Evolutionary conservation across 2,888 invertebrate genomes (phyloP).

Genomic region (Thymelicus acteon): DNA sequence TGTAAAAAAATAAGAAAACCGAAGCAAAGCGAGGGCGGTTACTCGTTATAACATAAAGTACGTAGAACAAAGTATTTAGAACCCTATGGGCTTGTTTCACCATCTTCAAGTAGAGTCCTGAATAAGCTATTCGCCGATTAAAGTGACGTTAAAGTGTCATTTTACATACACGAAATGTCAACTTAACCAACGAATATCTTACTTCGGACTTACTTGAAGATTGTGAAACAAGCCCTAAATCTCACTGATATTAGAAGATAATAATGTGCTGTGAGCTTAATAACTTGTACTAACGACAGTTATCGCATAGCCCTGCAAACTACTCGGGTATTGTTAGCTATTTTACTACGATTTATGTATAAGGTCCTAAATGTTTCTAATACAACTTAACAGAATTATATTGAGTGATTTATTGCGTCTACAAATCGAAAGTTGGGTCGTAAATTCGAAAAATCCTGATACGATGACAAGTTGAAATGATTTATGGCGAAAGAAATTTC

Average conservation of each 20-base stretch:
- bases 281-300: conserved; percentile 69
- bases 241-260: not conserved
- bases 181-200: too few relatives aligned
- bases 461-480: conserved; percentile 42
- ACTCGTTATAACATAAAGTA: too few relatives aligned
- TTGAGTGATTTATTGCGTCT: conserved; percentile 42
- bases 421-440: conserved; percentile 37
- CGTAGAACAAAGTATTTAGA: too few relatives aligned
- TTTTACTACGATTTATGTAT: conserved; percentile 47
- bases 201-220: too few relatives aligned
- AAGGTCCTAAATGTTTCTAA: conserved; percentile 41
- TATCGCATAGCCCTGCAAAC: conserved; percentile 67
- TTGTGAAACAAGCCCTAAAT: too few relatives aligned
- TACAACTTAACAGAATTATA: conserved; percentile 43
- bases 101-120: too few relatives aligned
- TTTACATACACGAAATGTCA: too few relatives aligned
- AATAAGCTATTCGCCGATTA: too few relatives aligned
- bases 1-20: too few relatives aligned
- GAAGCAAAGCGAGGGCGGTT: too few relatives aligned
- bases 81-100: too few relatives aligned
- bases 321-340: conserved; percentile 62
- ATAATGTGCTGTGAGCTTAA: conserved; percentile 49
- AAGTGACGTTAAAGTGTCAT: too few relatives aligned
- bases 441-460: conserved; percentile 40
- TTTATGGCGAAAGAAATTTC: conserved; percentile 35